These are phyloP conservation scores for Gobio gobio DNA, from an alignment of 2,113 vertebrate species.

Conservation along the genomic window DNA sequence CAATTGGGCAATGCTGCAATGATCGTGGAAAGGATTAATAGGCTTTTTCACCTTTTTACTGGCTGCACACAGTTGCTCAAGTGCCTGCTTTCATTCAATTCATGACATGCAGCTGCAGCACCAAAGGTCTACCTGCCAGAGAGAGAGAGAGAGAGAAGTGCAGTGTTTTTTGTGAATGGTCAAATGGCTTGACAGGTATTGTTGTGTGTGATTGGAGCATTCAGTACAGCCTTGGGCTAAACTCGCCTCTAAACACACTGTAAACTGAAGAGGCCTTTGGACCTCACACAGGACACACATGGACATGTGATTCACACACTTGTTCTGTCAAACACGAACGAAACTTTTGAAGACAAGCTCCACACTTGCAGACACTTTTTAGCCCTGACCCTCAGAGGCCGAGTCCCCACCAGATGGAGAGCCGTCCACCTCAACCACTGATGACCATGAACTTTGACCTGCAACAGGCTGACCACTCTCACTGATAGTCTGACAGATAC, in stretches of 20 bases:
- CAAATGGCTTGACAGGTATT: constrained; percentile 55
- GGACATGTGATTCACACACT: constrained; percentile 18
- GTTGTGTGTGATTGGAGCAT: constrained; percentile 49
- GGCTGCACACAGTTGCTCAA: constrained; percentile 39
- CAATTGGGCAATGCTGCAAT: constrained; percentile 8
- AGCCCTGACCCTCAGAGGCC: constrained; percentile 42
- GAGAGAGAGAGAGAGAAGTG: constrained; percentile 9
- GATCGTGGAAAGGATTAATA: constrained; percentile 7
- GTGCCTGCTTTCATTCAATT: constrained; percentile 44
- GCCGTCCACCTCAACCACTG: constrained; percentile 27
- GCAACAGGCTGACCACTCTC: constrained; percentile 49
- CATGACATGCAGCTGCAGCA: constrained; percentile 39
- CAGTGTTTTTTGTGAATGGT: constrained; percentile 31
- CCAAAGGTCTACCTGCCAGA: constrained; percentile 45
- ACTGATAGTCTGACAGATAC: constrained; percentile 37
- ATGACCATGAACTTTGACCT: constrained; percentile 54
- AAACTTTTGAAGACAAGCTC: constrained; percentile 27
- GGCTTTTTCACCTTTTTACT: constrained; percentile 32
- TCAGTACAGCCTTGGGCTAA: constrained; percentile 30
- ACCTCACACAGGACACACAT: neutral
- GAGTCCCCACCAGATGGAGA: constrained; percentile 55
- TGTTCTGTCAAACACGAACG: neutral
- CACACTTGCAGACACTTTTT: constrained; percentile 32
- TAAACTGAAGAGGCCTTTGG: constrained; percentile 7
- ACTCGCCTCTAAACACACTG: constrained; percentile 19